Evolutionary conservation across 2,797 vertebrate genomes (phyloP), one percentile per base, ranked within the genome.

Genomic region (Microchirus variegatus): DNA sequence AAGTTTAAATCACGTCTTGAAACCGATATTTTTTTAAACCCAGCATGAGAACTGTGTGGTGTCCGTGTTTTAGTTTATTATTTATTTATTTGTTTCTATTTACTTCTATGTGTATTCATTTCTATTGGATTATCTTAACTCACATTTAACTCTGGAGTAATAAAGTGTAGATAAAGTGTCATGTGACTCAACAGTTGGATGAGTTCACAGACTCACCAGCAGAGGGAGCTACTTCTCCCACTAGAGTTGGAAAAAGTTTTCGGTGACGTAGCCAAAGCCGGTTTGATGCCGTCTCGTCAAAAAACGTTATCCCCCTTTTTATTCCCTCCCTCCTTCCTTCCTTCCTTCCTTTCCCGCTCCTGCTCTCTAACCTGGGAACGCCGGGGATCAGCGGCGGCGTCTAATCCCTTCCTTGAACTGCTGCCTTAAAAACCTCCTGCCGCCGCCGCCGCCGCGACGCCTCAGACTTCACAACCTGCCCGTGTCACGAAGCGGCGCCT

Each of bases 401-500:
- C 56, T 86, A 87, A 89, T 85, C 83, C 82, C 38, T 22, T n/a
- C 53, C 57, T 56, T 54, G 64, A 69, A 70, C 51, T 63, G 71
- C 74, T 68, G 80, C 42, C 35, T 47, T 87, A 87, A 90, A 78
- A 55, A n/a, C 83, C 82, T 72, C 59, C 63, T 75, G 73, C 78
- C 59, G 72, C 87, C 84, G 82, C 80, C 77, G 53, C 22, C 63
- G 82, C 22, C 22, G 5, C 2, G 22, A 22, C 35, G 37, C 79
- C 83, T 86, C 66, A 59, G 73, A 86, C 82, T 87, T 84, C 80
- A 80, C 80, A 83, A 80, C 67, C 74, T 77, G 59, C 64, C 56
- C 56, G 58, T 74, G 85, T 86, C 78, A 80, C 2, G 31, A 31
- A 64, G 58, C 53, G 14, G 60, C 31, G 48, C 40, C 72, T 79